phyloP scores from a whole-genome alignment of 2,113 vertebrate genomes.

The Pogonocichla stellata region DNA sequence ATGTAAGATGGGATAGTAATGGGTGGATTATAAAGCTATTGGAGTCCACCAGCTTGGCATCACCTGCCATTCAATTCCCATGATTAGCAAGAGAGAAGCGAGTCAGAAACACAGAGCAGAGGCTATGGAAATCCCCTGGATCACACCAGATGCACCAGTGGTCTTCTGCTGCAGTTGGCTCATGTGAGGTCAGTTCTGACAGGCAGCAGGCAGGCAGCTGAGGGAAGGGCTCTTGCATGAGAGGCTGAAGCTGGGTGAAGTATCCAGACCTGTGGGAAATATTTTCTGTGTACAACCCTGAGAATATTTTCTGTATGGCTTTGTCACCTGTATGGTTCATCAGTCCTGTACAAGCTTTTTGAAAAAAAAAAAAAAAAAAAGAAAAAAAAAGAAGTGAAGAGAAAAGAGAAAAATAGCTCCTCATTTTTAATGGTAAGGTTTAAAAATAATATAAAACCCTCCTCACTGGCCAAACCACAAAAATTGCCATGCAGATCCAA shows the following conservation, averaged over 20 bases:
- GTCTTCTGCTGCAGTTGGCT: neutral
- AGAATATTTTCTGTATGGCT: neutral
- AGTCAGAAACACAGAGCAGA: neutral
- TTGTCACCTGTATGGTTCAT: neutral
- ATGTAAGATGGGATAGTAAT: neutral
- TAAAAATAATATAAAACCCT: constrained; percentile 24
- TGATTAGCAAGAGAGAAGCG: neutral
- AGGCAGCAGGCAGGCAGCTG: neutral
- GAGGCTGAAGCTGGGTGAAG: neutral
- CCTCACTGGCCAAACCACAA: constrained; percentile 57
- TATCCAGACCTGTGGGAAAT: neutral
- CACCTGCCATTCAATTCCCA: neutral
- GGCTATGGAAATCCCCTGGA: neutral
- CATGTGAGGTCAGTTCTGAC: neutral
- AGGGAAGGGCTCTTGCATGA: neutral
- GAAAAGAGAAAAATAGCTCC: neutral
- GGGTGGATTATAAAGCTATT: neutral
- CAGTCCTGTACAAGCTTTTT: neutral
- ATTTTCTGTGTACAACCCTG: neutral
- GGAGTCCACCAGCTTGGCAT: neutral
- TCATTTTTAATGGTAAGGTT: neutral
- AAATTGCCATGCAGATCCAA: constrained; percentile 61
- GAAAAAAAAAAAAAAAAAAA: too few relatives aligned
- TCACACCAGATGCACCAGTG: too few relatives aligned
- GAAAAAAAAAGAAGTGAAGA: neutral